Conservation (phyloP, 2,797 vertebrate genomes). For the Neosilurus hyrtlii region DNA sequence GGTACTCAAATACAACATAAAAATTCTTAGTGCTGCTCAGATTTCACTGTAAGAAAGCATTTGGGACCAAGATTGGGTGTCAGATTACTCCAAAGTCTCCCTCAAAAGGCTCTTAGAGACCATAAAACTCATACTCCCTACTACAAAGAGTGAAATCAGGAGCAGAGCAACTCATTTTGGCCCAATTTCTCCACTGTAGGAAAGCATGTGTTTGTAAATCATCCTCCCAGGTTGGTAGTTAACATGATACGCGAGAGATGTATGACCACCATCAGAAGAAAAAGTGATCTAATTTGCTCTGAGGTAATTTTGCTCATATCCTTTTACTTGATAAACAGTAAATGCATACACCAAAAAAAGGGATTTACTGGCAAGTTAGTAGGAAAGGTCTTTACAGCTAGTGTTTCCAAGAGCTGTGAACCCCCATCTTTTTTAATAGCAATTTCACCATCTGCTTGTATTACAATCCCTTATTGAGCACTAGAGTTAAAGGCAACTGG, state of each 20-base stretch:
- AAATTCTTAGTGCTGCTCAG: constrained; percentile 19
- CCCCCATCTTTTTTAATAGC: too few relatives aligned
- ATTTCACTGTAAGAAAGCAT: constrained; percentile 13
- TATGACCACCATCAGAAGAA: constrained; percentile 8
- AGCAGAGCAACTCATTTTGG: not conserved
- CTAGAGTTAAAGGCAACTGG: not conserved
- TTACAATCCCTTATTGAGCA: not conserved
- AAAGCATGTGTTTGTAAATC: constrained; percentile 23
- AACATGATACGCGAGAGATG: constrained; percentile 16
- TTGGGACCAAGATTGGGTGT: constrained; percentile 5
- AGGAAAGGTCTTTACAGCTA: not conserved
- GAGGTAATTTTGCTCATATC: constrained; percentile 8
- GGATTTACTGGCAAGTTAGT: not conserved
- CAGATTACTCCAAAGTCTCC: constrained; percentile 9
- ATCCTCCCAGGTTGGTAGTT: constrained; percentile 7
- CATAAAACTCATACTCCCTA: constrained; percentile 9
- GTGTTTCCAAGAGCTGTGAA: not conserved
- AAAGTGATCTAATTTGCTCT: constrained; percentile 9
- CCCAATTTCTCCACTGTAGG: constrained; percentile 5
- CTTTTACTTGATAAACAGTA: constrained; percentile 1
- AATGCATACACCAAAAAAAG: not conserved
- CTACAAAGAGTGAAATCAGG: constrained; percentile 2
- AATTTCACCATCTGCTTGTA: not conserved
- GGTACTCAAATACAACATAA: constrained; percentile 19
- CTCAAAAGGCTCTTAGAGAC: constrained; percentile 14